Base-by-base conservation (phyloP, 2,113 vertebrate genomes). In the Boleophthalmus pectinirostris region DNA sequence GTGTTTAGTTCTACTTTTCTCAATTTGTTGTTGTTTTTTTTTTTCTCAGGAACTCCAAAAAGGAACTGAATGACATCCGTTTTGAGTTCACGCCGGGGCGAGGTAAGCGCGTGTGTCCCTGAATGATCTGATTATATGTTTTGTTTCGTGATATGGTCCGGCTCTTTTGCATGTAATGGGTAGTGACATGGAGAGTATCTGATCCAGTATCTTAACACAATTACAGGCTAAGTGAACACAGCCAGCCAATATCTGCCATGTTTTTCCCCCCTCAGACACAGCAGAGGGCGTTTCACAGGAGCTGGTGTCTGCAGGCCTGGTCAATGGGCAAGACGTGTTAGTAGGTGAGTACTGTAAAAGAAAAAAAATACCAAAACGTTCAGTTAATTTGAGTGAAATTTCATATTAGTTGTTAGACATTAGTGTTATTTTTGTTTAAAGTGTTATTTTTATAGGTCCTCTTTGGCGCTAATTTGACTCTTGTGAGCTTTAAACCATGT, bases 211-310 rank as follows among this genome's bases (percentile, higher is more conserved):
- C 21, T 73, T 73, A 58, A 83, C 21, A 67, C 65, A 72, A 71
- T 82, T 69, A 68, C 82, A 43, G 57, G 64, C 61, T 72, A 66
- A 76, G 79, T 76, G 72, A 54, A 61, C 69, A 38, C 65, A 69
- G 35, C 72, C 13, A 24, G 9, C 58, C 46, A 67, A 78, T 81
- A 56, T 81, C 76, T 85, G 47, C 70, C n/a, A 43, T 84, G 57
- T 79, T 75, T 86, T 89, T 69, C 33, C 63, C 75, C 77, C 77
- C 45, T 88, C 91, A 99, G 97, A 99, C 90, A 98, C 98, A 12
- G 96, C 98, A 86, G 97, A 99, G 80, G 98, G 98, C 3, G 98
- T 99, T 90, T 99, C 98, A 92, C 98, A 98, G 93, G 98, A 99
- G 87, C 94, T 99, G 83, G 96, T 97, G 93, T 99, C 98, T 53